A percentile compares a stretch with the other conserved stretches of the same genome.
Conservation (phyloP, 2,113 vertebrate genomes). For the Scatophagus argus region DNA sequence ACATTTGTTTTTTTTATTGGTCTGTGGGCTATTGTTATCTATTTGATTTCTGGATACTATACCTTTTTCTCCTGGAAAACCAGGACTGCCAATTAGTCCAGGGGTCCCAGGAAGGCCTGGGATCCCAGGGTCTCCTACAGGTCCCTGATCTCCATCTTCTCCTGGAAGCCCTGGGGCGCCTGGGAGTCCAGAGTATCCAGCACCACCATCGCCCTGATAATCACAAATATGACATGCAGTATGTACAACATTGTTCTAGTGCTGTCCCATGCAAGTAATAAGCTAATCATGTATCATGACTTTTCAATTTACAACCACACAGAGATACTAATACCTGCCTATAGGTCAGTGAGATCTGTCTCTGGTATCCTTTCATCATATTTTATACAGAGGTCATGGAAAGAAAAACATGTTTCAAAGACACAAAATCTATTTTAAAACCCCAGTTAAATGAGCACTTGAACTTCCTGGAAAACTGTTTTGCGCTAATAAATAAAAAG, state of each 20-base stretch:
- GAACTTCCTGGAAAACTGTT: no score
- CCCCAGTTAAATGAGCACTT: no score
- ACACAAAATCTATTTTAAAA: no score
- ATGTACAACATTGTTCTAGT: background rate
- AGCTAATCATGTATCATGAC: background rate
- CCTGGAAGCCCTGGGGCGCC: constrained; percentile 69
- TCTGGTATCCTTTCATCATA: background rate
- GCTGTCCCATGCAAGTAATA: background rate
- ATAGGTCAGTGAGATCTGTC: background rate
- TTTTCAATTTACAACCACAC: constrained; percentile 1
- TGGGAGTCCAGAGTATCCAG: constrained; percentile 60
- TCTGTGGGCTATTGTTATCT: background rate
- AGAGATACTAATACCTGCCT: no score
- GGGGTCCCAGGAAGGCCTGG: constrained; percentile 72
- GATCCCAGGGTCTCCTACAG: constrained; percentile 76
- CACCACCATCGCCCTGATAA: constrained; percentile 71
- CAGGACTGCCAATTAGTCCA: constrained; percentile 78
- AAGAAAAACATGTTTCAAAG: no score
- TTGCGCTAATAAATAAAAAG: background rate
- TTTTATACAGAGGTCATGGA: no score
- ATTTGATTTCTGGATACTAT: constrained; percentile 10
- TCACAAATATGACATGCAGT: constrained; percentile 11
- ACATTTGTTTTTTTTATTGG: background rate
- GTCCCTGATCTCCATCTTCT: constrained; percentile 65
- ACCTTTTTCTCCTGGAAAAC: constrained; percentile 67